These are phyloP conservation scores for Andricus curvator DNA, from an alignment of 2,888 invertebrate species.

Conservation along the genomic window DNA sequence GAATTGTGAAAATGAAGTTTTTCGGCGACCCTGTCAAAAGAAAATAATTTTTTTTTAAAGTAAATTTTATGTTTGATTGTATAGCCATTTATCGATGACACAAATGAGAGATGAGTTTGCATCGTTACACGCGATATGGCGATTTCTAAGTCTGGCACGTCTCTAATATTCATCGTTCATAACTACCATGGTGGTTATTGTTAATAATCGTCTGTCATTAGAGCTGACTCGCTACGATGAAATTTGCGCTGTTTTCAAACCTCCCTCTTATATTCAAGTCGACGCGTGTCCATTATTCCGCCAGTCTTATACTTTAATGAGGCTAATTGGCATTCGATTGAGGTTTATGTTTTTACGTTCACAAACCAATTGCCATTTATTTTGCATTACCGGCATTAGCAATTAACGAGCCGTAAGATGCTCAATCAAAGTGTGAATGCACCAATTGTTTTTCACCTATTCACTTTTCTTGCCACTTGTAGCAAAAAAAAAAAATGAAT, in stretches of 20 bases:
- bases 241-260: neutral
- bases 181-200: neutral
- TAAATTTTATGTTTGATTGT: neutral
- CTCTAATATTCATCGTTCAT: neutral
- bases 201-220: neutral
- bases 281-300: neutral
- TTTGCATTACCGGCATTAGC: neutral
- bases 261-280: neutral
- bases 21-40: neutral
- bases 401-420: slow-evolving; percentile 31
- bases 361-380: slow-evolving; percentile 15
- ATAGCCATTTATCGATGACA: neutral
- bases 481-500: neutral
- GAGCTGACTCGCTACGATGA: neutral
- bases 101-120: neutral
- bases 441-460: neutral
- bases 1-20: too few relatives aligned
- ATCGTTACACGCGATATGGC: neutral
- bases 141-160: neutral
- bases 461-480: neutral
- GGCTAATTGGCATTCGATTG: slow-evolving; percentile 22
- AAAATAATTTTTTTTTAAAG: neutral
- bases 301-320: neutral
- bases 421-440: neutral
- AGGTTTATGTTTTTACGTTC: slow-evolving; percentile 22